Conservation (phyloP, 2,797 vertebrate genomes). For the Coccyzus lansbergi region DNA sequence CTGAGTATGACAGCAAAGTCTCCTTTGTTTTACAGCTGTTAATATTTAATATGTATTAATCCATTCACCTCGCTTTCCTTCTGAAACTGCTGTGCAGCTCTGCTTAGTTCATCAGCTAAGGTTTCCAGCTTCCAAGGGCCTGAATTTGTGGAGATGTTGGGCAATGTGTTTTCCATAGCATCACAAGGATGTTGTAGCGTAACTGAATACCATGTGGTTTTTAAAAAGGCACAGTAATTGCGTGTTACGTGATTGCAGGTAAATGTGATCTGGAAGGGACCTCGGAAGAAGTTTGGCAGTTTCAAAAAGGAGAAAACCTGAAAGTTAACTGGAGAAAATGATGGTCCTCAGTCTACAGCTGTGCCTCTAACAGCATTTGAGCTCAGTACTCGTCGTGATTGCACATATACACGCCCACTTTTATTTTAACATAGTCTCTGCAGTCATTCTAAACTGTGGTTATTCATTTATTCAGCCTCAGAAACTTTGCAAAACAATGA, state of each 20-base stretch:
- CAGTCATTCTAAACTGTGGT: neutral
- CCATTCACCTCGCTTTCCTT: neutral
- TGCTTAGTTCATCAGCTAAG: neutral
- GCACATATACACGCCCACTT: neutral
- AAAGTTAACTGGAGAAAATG: neutral
- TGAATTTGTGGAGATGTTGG: neutral
- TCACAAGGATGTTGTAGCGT: neutral
- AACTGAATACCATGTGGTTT: neutral
- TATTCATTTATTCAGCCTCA: conserved; percentile 17
- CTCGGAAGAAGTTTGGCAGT: neutral
- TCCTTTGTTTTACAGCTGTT: neutral
- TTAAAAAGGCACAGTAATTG: conserved; percentile 1
- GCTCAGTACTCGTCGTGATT: neutral
- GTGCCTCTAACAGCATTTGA: neutral
- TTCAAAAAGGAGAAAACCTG: conserved; percentile 27
- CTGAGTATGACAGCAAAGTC: neutral
- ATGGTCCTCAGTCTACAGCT: neutral
- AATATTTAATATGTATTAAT: neutral
- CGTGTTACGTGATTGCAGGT: neutral
- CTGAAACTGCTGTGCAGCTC: neutral
- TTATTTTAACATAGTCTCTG: neutral
- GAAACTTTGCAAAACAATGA: neutral
- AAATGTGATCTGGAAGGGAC: neutral
- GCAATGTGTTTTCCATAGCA: neutral
- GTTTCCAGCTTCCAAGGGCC: neutral